Conservation (phyloP, 1,140 invertebrate genomes). For the Linepithema humile region DNA sequence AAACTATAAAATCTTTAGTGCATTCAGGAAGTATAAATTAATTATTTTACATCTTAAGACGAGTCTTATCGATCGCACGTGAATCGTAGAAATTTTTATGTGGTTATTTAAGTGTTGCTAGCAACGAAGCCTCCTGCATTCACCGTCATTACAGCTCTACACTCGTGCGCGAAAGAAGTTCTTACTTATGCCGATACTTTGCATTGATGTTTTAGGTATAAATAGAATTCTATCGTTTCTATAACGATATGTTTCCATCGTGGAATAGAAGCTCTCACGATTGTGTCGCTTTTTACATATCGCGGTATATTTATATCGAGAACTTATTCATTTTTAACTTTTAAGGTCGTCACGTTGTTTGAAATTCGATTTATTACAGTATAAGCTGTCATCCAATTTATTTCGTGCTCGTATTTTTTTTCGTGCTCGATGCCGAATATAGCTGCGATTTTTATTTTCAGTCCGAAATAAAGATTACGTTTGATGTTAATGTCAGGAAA, state of each 20-base stretch:
- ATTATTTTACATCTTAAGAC: slow-evolving; percentile 28
- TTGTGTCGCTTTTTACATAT: background rate
- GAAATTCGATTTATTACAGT: no score
- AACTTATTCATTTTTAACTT: no score
- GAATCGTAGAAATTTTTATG: background rate
- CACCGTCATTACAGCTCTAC: background rate
- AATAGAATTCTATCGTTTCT: background rate
- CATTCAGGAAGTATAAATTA: background rate
- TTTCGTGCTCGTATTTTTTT: no score
- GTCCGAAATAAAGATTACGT: no score
- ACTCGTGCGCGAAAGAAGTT: background rate
- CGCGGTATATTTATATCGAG: background rate
- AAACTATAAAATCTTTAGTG: no score
- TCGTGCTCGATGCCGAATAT: no score
- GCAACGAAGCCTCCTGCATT: background rate
- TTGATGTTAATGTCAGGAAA: no score
- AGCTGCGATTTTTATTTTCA: no score
- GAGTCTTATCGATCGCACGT: background rate
- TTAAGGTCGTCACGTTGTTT: no score
- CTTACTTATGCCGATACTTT: background rate
- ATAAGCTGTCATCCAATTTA: no score
- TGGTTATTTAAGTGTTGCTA: background rate
- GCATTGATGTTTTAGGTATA: background rate
- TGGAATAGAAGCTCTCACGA: background rate
- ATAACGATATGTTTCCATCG: background rate